Conservation (phyloP, 2,888 invertebrate genomes). For the Corbicula japonica region DNA sequence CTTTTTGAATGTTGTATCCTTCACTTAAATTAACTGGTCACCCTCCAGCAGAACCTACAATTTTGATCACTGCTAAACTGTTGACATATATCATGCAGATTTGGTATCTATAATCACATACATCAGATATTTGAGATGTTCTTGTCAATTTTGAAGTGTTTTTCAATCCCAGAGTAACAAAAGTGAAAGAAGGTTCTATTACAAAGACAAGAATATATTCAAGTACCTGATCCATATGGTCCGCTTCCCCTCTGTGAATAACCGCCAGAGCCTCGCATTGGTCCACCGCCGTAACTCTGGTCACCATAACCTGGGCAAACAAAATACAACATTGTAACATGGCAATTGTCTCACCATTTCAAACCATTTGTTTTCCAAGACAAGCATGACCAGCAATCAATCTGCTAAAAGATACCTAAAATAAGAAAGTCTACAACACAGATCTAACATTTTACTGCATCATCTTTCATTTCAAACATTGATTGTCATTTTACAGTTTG, state of each 20-base stretch:
- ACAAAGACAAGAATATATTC: neutral
- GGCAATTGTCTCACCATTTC: neutral
- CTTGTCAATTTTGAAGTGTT: constrained; percentile 4
- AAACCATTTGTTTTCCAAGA: neutral
- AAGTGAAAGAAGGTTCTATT: neutral
- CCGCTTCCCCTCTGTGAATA: constrained; percentile 66
- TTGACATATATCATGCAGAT: constrained; percentile 1
- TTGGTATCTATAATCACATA: neutral
- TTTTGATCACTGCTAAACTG: neutral
- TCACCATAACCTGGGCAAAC: constrained; percentile 71
- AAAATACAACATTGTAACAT: neutral
- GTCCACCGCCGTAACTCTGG: constrained; percentile 75
- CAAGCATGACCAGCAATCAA: neutral
- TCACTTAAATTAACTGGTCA: neutral
- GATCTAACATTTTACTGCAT: too few species aligned
- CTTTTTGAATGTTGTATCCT: too few species aligned
- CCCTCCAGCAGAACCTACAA: neutral
- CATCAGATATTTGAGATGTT: constrained; percentile 1
- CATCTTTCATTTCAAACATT: neutral
- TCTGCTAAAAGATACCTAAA: neutral
- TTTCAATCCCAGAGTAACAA: neutral
- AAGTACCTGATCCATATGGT: constrained; percentile 61
- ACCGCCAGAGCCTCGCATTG: constrained; percentile 72
- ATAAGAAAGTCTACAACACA: neutral
- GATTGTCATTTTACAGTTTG: too few species aligned